Percentiles rank a stretch among this genome's conserved stretches.
Evolutionary conservation across 2,113 vertebrate genomes (phyloP).

Genomic region (Isichthys henryi): DNA sequence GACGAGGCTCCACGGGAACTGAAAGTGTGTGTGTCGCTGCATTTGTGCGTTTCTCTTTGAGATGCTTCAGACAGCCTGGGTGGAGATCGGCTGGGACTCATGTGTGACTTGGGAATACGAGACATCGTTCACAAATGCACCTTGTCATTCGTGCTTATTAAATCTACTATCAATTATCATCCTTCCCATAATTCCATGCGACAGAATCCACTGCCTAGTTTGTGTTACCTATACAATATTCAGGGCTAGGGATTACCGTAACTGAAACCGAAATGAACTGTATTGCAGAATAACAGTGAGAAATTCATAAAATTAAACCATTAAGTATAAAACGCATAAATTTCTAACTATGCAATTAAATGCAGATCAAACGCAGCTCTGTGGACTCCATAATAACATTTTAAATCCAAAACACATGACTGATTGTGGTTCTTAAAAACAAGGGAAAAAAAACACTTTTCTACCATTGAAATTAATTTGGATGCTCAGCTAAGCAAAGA

Average conservation of each 20-base stretch:
- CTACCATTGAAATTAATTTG: slow-evolving; percentile 63
- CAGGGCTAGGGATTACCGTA: neutral
- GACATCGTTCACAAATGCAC: neutral
- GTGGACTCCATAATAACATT: slow-evolving; percentile 15
- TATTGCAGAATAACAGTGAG: neutral
- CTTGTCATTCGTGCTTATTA: neutral
- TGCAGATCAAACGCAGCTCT: neutral
- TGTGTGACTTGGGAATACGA: neutral
- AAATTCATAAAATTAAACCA: neutral
- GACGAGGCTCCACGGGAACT: neutral
- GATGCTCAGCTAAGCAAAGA: slow-evolving; percentile 43
- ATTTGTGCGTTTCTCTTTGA: neutral
- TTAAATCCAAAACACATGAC: slow-evolving; percentile 53
- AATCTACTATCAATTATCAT: neutral
- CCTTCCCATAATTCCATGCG: neutral
- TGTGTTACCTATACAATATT: neutral
- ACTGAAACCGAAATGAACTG: neutral
- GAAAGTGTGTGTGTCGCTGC: neutral
- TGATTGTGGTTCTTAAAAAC: slow-evolving; percentile 53
- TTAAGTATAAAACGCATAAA: neutral
- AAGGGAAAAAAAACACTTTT: slow-evolving; percentile 38
- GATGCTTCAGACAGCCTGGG: neutral
- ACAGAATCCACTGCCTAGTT: neutral
- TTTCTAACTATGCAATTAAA: neutral
- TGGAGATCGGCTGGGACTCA: neutral